phyloP scores from a whole-genome alignment of 1,140 invertebrate species.

The Delia radicum region DNA sequence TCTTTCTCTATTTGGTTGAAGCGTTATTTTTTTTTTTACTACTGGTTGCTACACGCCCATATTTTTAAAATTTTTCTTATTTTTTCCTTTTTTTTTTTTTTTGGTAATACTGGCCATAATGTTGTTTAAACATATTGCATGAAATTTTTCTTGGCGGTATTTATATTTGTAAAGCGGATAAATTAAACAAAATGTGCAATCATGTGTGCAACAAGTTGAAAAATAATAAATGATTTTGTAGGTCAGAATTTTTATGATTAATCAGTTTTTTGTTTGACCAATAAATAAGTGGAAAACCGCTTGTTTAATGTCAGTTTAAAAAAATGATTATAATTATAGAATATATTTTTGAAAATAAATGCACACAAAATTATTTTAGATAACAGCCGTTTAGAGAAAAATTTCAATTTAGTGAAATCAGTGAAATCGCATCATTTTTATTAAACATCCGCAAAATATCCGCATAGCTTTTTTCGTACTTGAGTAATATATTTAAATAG shows the following conservation, averaged over 20 bases:
- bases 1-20: too few species aligned
- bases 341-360: too few species aligned
- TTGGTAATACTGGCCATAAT: not conserved
- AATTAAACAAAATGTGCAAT: constrained; percentile 4
- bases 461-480: too few species aligned
- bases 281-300: too few species aligned
- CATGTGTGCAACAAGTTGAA: constrained; percentile 20
- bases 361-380: too few species aligned
- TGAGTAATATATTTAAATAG: too few species aligned
- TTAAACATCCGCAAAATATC: too few species aligned
- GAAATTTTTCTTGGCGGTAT: not conserved
- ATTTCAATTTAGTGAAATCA: too few species aligned
- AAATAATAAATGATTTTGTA: constrained; percentile 17
- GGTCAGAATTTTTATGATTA: constrained; percentile 14
- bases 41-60: constrained; percentile 6
- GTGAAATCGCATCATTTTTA: too few species aligned
- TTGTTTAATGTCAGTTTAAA: too few species aligned
- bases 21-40: not conserved
- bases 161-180: not conserved
- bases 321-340: too few species aligned
- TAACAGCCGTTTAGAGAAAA: too few species aligned
- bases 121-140: not conserved
- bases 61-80: not conserved
- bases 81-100: not conserved
- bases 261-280: not conserved